Percentiles rank a stretch among this genome's conserved stretches.
phyloP scores from a whole-genome alignment of 2,888 invertebrate species.

The Cantharis rustica region DNA sequence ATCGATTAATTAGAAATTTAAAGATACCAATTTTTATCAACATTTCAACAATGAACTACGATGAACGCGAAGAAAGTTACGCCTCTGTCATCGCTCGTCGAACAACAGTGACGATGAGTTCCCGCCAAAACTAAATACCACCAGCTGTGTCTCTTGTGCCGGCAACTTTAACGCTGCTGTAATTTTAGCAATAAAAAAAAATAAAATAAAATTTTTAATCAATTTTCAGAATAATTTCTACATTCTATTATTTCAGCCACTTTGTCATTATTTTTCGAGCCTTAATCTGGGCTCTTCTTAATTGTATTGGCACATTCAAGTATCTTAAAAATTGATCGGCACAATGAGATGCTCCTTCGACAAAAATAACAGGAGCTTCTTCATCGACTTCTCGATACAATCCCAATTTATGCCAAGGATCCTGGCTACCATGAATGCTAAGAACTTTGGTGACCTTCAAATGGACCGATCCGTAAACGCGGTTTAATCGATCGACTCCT shows the following conservation, averaged over 20 bases:
- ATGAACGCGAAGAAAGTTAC: neutral
- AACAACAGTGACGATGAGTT: neutral
- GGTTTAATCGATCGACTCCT: constrained; percentile 64
- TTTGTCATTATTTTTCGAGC: constrained; percentile 33
- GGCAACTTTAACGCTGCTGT: no score
- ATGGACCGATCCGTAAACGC: constrained; percentile 57
- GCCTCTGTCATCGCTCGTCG: neutral
- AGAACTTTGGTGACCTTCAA: constrained; percentile 62
- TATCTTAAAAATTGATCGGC: constrained; percentile 35
- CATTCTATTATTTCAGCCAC: constrained; percentile 33
- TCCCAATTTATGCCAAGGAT: constrained; percentile 64
- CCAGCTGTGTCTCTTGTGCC: neutral
- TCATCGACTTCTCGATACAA: constrained; percentile 53
- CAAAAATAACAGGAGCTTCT: constrained; percentile 38
- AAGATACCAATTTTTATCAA: neutral
- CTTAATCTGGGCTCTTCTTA: constrained; percentile 34
- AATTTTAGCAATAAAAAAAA: neutral
- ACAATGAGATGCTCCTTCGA: constrained; percentile 41
- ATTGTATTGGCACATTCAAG: constrained; percentile 26
- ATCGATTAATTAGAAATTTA: neutral
- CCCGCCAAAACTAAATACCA: neutral
- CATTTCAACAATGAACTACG: neutral
- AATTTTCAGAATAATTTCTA: neutral
- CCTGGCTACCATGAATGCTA: constrained; percentile 64
- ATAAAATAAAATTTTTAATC: neutral